Percentiles rank a stretch among this genome's conserved stretches.
These are phyloP conservation scores for Gambusia affinis DNA, from an alignment of 2,113 vertebrate genomes.

Conservation along the genomic window DNA sequence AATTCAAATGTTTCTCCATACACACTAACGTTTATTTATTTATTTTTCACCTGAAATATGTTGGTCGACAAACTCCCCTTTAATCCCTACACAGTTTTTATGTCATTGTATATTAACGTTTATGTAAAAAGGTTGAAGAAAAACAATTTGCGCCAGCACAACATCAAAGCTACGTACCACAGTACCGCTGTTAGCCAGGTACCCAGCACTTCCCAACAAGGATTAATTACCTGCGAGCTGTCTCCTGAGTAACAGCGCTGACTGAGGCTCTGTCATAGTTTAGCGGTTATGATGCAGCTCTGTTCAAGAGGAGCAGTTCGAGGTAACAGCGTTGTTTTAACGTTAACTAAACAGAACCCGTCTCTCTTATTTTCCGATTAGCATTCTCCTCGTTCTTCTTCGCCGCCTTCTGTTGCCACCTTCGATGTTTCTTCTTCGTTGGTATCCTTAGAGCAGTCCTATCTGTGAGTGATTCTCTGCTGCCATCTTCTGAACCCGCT, in stretches of 20 bases:
- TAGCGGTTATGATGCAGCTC: conserved; percentile 32
- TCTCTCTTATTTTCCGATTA: conserved; percentile 67
- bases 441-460: not conserved
- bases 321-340: conserved; percentile 52
- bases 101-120: conserved; percentile 7
- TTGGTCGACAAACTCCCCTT: not conserved
- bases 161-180: conserved; percentile 45
- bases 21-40: not conserved
- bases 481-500: conserved; percentile 31
- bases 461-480: not conserved
- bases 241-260: conserved; percentile 93
- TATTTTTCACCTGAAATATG: not conserved
- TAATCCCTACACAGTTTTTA: not conserved
- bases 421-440: conserved; percentile 54
- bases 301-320: conserved; percentile 40
- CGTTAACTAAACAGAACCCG: conserved; percentile 33
- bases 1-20: not conserved
- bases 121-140: conserved; percentile 32
- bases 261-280: conserved; percentile 95
- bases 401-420: conserved; percentile 44
- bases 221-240: conserved; percentile 92
- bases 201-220: conserved; percentile 31
- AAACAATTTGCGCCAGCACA: conserved; percentile 53
- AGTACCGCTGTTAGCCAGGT: conserved; percentile 24
- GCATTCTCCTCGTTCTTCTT: conserved; percentile 70